Percentiles rank a stretch among this genome's conserved stretches.
These are phyloP conservation scores for Lacerta agilis DNA, from an alignment of 2,797 vertebrate genomes.

Conservation along the genomic window DNA sequence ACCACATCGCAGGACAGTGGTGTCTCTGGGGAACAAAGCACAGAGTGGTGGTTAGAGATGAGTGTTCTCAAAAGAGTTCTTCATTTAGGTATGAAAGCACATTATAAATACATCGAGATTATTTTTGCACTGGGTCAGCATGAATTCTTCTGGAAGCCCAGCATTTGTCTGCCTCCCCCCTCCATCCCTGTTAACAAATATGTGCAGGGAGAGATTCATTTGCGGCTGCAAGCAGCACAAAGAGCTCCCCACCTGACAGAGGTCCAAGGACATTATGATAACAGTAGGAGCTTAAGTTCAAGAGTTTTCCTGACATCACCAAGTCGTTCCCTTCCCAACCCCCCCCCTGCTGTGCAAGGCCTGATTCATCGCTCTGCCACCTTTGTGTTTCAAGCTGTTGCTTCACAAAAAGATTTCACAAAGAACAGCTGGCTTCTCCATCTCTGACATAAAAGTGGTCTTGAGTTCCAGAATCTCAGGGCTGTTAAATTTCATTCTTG, in stretches of 20 bases:
- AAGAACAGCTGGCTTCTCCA: conserved; percentile 8
- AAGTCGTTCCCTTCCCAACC: not conserved
- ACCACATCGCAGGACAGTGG: not conserved
- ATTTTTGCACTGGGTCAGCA: not conserved
- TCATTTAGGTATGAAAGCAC: not conserved
- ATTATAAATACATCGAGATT: not conserved
- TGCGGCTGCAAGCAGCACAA: not conserved
- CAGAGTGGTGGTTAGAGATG: not conserved
- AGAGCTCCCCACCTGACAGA: not conserved
- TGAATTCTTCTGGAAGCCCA: not conserved
- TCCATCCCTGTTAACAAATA: not conserved
- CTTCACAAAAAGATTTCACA: not conserved
- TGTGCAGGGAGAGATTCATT: not conserved
- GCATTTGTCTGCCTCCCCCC: not conserved
- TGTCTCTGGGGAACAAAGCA: not conserved
- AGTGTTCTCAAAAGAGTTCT: not conserved
- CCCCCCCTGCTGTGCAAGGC: not conserved
- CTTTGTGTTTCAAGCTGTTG: not conserved
- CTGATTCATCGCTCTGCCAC: conserved; percentile 10
- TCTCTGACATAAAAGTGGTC: not conserved
- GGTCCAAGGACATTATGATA: conserved; percentile 2
- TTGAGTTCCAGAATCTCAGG: not conserved
- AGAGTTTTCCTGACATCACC: conserved; percentile 21
- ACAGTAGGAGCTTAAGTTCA: not conserved
- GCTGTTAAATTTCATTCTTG: not conserved